Conservation (phyloP, 2,113 vertebrate species). For the Saguinus midas region DNA sequence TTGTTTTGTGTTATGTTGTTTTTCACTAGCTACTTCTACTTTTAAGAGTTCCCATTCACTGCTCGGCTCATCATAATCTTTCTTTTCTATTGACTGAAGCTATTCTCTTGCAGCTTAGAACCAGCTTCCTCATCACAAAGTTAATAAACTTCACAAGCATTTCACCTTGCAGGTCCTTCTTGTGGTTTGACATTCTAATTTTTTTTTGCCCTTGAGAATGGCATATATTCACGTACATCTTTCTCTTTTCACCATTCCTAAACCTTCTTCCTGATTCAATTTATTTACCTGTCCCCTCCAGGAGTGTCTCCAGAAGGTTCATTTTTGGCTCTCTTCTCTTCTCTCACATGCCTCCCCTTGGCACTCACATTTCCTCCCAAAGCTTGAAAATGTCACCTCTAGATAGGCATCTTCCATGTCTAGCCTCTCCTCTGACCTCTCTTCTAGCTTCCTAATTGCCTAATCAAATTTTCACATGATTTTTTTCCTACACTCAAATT, state of each 20-base stretch:
- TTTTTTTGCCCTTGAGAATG: not conserved
- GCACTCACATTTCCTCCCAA: not conserved
- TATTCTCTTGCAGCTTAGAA: not conserved
- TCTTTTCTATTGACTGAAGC: not conserved
- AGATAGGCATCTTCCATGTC: not conserved
- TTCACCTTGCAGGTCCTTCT: not conserved
- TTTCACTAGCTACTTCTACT: not conserved
- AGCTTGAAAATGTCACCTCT: not conserved
- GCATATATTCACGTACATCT: not conserved
- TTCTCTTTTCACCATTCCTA: not conserved
- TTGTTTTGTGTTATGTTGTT: not conserved
- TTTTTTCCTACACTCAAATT: not conserved
- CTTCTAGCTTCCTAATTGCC: not conserved
- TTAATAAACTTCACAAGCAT: not conserved
- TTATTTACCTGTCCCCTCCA: not conserved
- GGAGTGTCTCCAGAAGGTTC: not conserved
- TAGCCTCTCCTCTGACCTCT: not conserved
- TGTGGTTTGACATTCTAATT: not conserved
- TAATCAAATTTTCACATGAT: not conserved
- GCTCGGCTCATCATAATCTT: not conserved
- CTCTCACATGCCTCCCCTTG: not conserved
- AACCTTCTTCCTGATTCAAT: not conserved
- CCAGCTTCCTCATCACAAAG: not conserved
- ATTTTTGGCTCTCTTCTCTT: not conserved
- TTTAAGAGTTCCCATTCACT: not conserved